Evolutionary conservation across 2,888 invertebrate species (phyloP), one percentile per base, ranked within the genome.

Genomic region (Axea sp.): DNA sequence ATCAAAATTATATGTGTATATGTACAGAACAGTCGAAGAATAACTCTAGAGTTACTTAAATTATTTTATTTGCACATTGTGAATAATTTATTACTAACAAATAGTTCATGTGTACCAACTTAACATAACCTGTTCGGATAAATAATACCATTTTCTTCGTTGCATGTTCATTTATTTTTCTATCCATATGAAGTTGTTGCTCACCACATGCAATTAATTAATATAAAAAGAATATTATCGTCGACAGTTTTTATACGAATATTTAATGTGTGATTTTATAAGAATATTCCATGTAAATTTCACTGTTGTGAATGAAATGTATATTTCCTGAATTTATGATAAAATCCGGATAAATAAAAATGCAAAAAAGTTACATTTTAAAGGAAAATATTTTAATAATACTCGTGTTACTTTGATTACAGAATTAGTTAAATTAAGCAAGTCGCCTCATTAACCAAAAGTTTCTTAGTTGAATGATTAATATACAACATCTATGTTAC

Each of bases 201-300:
- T 6, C n/a, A 17, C 17, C 33, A 12, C 3, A 12, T 5, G 33
- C 49, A 37, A 37, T 37, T 37, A 37, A 2, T 9, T 37, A 37
- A 2, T 9, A 26, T 26, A 51, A 51, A 51, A 51, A 51, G 26
- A 59, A 45, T 59, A 33, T 59, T 4, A 9, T 5, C 22, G 22
- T 19, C n/a, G 17, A 9, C 3, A 28, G 3, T 41, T 49, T 57
- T 57, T 41, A 14, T 41, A 41, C 17, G 17, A 41, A 17, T 31
- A 41, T 31, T 41, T 31, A 19, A 39, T 39, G 30, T n/a, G n/a
- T 19, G 4, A 3, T 19, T 19, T 19, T 19, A 4, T 19, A 19
- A 19, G 19, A 19, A 19, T 3, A 19, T 19, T 19, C 4, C 19
- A 19, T 19, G 4, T 19, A 19, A 2, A 4, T 19, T 2, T 19